These are phyloP conservation scores for Rhinolophus sinicus DNA, from an alignment of 2,113 vertebrate species.

Conservation along the genomic window DNA sequence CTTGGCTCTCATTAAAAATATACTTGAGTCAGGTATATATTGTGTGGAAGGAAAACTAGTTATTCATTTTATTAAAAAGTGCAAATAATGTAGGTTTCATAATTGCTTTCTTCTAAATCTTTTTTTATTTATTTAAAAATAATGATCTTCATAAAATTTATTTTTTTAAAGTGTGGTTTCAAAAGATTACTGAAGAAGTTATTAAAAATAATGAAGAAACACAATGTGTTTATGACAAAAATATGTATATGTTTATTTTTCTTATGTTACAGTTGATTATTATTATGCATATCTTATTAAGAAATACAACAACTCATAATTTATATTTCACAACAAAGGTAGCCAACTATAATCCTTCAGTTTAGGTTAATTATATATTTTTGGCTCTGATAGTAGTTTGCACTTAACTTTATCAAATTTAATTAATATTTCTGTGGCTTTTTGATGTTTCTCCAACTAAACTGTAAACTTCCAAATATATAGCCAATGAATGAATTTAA, in stretches of 20 bases:
- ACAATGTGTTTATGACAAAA: background rate
- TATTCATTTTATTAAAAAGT: background rate
- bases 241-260: background rate
- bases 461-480: background rate
- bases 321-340: background rate
- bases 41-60: background rate
- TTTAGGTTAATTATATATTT: background rate
- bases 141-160: background rate
- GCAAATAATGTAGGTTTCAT: background rate
- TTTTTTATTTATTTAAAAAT: background rate
- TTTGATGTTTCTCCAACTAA: background rate
- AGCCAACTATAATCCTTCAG: background rate
- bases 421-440: background rate
- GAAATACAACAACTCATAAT: background rate
- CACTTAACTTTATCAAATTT: background rate
- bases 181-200: background rate
- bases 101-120: background rate
- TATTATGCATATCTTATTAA: background rate
- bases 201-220: background rate
- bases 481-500: background rate
- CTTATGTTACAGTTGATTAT: background rate
- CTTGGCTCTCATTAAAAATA: constrained; percentile 12
- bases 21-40: background rate
- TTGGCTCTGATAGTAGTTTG: background rate
- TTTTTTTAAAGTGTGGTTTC: background rate